Evolutionary conservation across 2,888 invertebrate species (phyloP).

Genomic region (Eupithecia tripunctaria): DNA sequence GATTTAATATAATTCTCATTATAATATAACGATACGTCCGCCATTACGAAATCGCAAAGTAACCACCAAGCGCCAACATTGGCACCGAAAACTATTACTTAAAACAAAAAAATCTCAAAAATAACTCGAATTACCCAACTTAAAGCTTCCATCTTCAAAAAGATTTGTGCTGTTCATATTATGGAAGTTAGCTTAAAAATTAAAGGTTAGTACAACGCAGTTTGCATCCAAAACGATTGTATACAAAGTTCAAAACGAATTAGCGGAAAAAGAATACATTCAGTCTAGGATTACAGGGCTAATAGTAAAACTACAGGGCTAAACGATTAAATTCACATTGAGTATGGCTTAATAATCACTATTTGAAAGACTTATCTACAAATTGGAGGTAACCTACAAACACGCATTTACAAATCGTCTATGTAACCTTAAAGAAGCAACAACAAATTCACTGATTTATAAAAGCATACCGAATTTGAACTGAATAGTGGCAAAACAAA

Average conservation of each 20-base stretch:
- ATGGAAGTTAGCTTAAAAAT: constrained; percentile 71
- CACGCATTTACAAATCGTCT: constrained; percentile 70
- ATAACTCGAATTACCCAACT: constrained; percentile 59
- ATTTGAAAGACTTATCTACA: constrained; percentile 74
- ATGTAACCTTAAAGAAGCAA: constrained; percentile 21
- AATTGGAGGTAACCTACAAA: constrained; percentile 66
- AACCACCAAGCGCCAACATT: constrained; percentile 56
- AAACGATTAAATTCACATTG: constrained; percentile 76
- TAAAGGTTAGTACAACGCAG: constrained; percentile 58
- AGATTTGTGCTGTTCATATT: constrained; percentile 74
- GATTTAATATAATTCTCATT: constrained; percentile 53
- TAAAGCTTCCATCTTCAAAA: constrained; percentile 62
- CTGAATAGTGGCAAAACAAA: constrained; percentile 63
- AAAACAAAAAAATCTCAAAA: constrained; percentile 66
- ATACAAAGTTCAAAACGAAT: constrained; percentile 57
- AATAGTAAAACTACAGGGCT: constrained; percentile 64
- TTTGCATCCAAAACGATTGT: constrained; percentile 59
- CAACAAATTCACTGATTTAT: constrained; percentile 25
- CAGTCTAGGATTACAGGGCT: constrained; percentile 72
- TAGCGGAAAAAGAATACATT: constrained; percentile 49
- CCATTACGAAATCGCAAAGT: constrained; percentile 58
- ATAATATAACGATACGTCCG: constrained; percentile 57
- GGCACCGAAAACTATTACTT: constrained; percentile 58
- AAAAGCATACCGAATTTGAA: constrained; percentile 61
- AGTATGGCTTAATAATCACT: constrained; percentile 76